Evolutionary conservation across 2,113 vertebrate genomes (phyloP).

Genomic region (Laticauda colubrina): DNA sequence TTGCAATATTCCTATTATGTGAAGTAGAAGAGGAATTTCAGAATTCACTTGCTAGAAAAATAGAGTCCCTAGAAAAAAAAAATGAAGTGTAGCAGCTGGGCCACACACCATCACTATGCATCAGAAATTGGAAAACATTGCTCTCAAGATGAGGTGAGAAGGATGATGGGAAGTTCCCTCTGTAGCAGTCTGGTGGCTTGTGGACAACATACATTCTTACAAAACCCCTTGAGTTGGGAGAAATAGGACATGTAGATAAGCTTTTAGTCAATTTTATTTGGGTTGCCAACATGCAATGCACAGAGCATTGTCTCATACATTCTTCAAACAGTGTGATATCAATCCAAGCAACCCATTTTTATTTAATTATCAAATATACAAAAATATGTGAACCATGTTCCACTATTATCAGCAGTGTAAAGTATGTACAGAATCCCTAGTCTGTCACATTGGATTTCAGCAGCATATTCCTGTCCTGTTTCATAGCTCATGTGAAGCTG

Average conservation of each 20-base stretch:
- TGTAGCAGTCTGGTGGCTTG: background rate
- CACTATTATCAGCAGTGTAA: background rate
- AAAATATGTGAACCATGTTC: background rate
- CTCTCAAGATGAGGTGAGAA: background rate
- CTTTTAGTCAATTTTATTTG: background rate
- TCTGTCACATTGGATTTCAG: background rate
- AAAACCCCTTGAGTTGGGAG: background rate
- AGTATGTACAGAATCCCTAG: background rate
- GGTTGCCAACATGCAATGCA: background rate
- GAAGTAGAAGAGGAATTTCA: background rate
- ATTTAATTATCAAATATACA: background rate
- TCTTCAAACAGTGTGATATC: background rate
- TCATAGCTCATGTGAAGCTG: background rate
- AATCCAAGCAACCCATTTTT: background rate
- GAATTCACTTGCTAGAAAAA: background rate
- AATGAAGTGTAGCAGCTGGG: background rate
- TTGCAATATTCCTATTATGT: background rate
- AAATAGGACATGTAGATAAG: background rate
- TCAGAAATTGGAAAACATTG: background rate
- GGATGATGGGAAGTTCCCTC: background rate
- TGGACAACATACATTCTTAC: background rate
- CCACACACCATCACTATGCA: background rate
- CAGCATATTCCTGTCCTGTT: background rate
- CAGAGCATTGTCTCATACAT: background rate
- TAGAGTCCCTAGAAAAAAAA: background rate